Evolutionary conservation across 2,888 invertebrate species (phyloP), one percentile per base, ranked within the genome.

Genomic region (Criorhina ranunculi): DNA sequence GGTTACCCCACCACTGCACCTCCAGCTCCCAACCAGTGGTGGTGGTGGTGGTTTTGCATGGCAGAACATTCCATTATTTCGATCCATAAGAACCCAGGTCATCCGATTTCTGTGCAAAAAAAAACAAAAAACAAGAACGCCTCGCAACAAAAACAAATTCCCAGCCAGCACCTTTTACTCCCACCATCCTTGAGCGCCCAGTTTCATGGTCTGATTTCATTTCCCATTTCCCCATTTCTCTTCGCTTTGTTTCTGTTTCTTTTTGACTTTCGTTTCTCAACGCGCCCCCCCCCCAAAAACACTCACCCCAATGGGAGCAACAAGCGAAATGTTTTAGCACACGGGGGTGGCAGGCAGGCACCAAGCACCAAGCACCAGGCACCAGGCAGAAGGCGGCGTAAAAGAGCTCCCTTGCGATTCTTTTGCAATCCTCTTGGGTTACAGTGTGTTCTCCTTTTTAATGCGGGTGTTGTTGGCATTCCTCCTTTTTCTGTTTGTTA

Each of bases 151-250:
- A 77, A 60, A 67, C 51, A 49, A 67, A 60, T 24, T 4, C 17
- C 67, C 60, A 67, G 31, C 59, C 67, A 51, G 60, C 60, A 72
- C 72, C 72, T 67, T 64, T 33, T 11, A 42, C 31, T 2, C 12
- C 19, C 15, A 33, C 17, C 33, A 15, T 15, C 5, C 17, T 5
- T 17, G 24, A 19, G 17, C 29, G 9, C 75, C 19, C 37, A 67
- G 64, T 78, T 83, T 67, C 78, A 78, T 75, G 83, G 78, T 78
- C 69, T 83, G 78, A 83, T 78, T 83, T 83, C 73, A 78, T 83
- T 75, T 83, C 73, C 69, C 69, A 81, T 67, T 67, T 64, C 17
- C 49, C 40, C n/a, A 53, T 24, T 24, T 24, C 24, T 24, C 24
- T 42, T 66, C 49, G 11, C 37, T 49, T 70, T 83, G 44, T 55